Evolutionary conservation across 2,797 vertebrate genomes (phyloP), one percentile per base, ranked within the genome.

Genomic region (Melanogrammus aeglefinus): DNA sequence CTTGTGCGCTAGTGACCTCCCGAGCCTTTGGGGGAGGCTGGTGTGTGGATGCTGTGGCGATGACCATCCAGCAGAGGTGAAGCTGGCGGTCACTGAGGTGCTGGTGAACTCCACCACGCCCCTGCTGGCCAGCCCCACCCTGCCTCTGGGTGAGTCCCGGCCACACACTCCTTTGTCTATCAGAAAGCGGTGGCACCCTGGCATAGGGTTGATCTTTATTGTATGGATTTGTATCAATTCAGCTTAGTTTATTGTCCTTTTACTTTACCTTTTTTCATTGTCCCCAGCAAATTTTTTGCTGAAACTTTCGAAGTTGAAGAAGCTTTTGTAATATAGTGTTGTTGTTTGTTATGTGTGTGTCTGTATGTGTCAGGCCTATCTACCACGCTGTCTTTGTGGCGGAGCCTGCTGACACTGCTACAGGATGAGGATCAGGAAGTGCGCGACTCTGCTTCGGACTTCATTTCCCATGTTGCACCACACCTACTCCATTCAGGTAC

Each of bases 341-440:
- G 14, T 27, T 14, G 4, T 5, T 69, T 12, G 27, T 24, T 33
- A 18, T 74, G 8, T 70, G 41, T 79, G 74, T 75, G 63, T 81
- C 35, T 41, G 13, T 77, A 24, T 47, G 44, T 79, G 13, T 38
- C 44, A 99, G 97, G 94, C 83, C 86, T 99, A 39, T 75, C 91
- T 44, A 93, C 93, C 72, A 97, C 96, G 0, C 85, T 97, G 29
- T 87, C 91, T 3, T 89, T 99, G 75, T 99, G 97, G 97, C 95
- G 85, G 81, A 95, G 95, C 86, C 86, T 98, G 84, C 89, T 98
- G 78, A 90, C 86, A 0, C 94, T 99, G 79, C 93, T 99, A 77
- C 97, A 99, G 89, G 97, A 97, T 57, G 97, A 99, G 91, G 97
- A 98, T 81, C 92, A 94, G 83, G 93, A 94, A 0, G 92, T 99